Evolutionary conservation across 64 coral and sea anemone genomes (phyloP), one percentile per base, ranked within the genome.

Genomic region (Dendrophyllia cribrosa): DNA sequence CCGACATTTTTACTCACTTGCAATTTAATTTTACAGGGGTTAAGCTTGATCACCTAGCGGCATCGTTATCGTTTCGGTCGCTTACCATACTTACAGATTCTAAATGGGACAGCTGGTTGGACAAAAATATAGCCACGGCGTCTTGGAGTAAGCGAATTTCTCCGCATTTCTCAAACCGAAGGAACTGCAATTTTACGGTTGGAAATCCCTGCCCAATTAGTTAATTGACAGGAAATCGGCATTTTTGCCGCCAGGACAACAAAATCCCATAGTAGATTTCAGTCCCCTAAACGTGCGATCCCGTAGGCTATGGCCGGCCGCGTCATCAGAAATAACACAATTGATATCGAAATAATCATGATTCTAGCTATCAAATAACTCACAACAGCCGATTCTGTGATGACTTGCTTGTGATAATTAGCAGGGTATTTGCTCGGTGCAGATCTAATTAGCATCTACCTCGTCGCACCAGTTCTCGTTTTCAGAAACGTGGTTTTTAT

Each of bases 361-460:
- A n/a, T 68, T 51, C 19, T 46, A 13, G 3, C 26, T 6, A 68
- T 49, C 62, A 67, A 67, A 68, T 67, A 48, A 51, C 43, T 24
- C 21, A 45, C 15, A 84, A 64, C 80, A 12, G 62, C 19, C 43
- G 62, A 84, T 67, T 84, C 60, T 23, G 16, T 68, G 80, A 68
- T 65, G 17, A 17, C 59, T 65, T 17, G n/a, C 45, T 49, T 59
- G 23, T 60, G 21, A 43, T 84, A 84, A 84, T 84, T 84, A 84
- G 80, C 62, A 14, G 19, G 63, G 45, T 51, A 65, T 84, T 68
- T 84, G 80, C 80, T 67, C 9, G 80, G 8, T 65, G 9, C 19
- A 50, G 62, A 84, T 84, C 80, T 84, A 84, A 84, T 84, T 84
- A 84, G 45, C 62, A 67, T 84, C 14, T 11, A 15, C 1, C 34